phyloP scores from a whole-genome alignment of 2,888 invertebrate species.

The Lymantria dispar region DNA sequence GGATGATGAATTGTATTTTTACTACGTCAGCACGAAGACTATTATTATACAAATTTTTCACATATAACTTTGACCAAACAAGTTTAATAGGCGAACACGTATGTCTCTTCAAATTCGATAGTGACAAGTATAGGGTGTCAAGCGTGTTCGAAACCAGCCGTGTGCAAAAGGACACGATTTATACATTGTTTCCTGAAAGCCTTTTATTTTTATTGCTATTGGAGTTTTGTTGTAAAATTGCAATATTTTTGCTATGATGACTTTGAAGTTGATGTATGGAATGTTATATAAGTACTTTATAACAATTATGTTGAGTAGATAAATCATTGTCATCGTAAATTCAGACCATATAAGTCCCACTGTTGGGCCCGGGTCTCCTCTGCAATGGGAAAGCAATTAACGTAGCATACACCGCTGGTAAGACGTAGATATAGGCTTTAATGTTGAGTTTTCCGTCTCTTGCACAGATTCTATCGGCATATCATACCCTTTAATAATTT shows the following conservation, averaged over 20 bases:
- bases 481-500: too few species aligned
- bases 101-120: constrained; percentile 52
- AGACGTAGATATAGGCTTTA: too few species aligned
- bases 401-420: too few species aligned
- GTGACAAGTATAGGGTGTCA: constrained; percentile 59
- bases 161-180: constrained; percentile 47
- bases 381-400: too few species aligned
- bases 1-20: too few species aligned
- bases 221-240: constrained; percentile 20
- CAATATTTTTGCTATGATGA: neutral
- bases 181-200: constrained; percentile 40
- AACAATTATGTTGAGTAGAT: too few species aligned
- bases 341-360: too few species aligned
- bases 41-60: neutral
- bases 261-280: constrained; percentile 10
- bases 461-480: too few species aligned
- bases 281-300: neutral
- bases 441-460: too few species aligned
- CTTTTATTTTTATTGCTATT: constrained; percentile 48
- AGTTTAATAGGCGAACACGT: constrained; percentile 24
- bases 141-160: constrained; percentile 37
- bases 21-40: too few species aligned
- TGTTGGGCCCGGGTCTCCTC: too few species aligned
- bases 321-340: too few species aligned
- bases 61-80: constrained; percentile 16